phyloP scores from a whole-genome alignment of 2,113 vertebrate genomes.

The Cathartes aura region DNA sequence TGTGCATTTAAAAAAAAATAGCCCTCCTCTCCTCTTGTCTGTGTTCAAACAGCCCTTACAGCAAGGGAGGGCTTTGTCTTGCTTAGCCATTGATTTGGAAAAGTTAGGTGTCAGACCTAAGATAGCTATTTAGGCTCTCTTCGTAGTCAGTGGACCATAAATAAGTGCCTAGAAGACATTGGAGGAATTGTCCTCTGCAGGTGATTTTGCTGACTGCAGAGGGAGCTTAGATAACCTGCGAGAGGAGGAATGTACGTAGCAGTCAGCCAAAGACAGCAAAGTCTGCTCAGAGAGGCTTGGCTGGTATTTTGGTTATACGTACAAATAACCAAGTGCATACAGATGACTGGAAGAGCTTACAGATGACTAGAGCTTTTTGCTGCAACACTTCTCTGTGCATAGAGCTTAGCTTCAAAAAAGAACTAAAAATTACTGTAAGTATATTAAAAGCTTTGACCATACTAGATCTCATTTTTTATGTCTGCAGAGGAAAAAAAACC shows the following conservation, averaged over 20 bases:
- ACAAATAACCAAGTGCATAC: neutral
- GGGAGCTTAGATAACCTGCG: neutral
- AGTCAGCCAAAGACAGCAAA: neutral
- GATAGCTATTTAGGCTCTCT: neutral
- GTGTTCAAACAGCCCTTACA: neutral
- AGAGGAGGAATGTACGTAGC: neutral
- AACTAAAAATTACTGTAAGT: neutral
- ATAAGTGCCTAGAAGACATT: neutral
- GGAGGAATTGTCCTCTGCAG: neutral
- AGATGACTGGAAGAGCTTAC: neutral
- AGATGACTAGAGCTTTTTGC: neutral
- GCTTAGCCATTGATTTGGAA: neutral
- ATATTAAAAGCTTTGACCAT: neutral
- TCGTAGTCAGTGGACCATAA: neutral
- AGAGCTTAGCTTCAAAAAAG: neutral
- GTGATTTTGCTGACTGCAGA: neutral
- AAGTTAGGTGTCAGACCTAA: neutral
- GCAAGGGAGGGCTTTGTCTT: neutral
- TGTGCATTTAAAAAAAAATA: neutral
- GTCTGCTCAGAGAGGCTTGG: neutral
- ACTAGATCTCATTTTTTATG: neutral
- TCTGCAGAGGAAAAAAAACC: neutral
- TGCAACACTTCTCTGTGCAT: neutral
- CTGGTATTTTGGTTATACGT: neutral
- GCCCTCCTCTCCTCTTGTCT: neutral